Evolutionary conservation across 2,797 vertebrate species (phyloP).

Genomic region (Diplodus sargus): DNA sequence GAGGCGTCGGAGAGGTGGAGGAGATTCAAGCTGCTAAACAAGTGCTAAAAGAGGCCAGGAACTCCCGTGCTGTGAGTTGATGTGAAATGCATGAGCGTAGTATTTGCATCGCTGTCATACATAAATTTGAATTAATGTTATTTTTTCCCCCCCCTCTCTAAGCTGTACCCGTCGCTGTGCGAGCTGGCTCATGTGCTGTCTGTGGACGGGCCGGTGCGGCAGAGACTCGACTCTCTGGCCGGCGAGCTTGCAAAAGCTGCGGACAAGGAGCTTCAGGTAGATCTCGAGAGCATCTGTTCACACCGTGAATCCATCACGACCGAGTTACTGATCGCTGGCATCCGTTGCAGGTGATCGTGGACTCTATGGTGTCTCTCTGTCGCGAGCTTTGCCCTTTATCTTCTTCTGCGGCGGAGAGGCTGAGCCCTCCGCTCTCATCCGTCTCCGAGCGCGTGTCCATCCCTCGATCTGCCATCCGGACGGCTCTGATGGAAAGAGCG

Average conservation of each 20-base stretch:
- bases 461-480: slow-evolving; percentile 90
- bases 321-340: slow-evolving; percentile 22
- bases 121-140: neutral
- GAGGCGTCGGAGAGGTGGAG: slow-evolving; percentile 86
- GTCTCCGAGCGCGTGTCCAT: slow-evolving; percentile 89
- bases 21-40: slow-evolving; percentile 90
- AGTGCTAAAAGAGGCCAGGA: slow-evolving; percentile 93
- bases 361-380: slow-evolving; percentile 92
- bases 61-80: slow-evolving; percentile 90
- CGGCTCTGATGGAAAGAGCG: slow-evolving; percentile 91
- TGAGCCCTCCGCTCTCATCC: slow-evolving; percentile 88
- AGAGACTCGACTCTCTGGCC: slow-evolving; percentile 90
- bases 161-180: slow-evolving; percentile 94
- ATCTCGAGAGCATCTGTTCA: slow-evolving; percentile 8
- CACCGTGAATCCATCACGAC: neutral
- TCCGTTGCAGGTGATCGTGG: slow-evolving; percentile 88
- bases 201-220: slow-evolving; percentile 90
- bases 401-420: slow-evolving; percentile 85
- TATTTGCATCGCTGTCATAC: slow-evolving; percentile 6
- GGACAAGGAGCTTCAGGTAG: slow-evolving; percentile 93
- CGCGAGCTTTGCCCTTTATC: slow-evolving; percentile 91
- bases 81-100: slow-evolving; percentile 5
- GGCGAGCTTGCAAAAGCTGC: slow-evolving; percentile 93
- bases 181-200: slow-evolving; percentile 92
- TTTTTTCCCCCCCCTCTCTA: neutral